Conservation (phyloP, 2,888 invertebrate species). For the Brachyptera risi region DNA sequence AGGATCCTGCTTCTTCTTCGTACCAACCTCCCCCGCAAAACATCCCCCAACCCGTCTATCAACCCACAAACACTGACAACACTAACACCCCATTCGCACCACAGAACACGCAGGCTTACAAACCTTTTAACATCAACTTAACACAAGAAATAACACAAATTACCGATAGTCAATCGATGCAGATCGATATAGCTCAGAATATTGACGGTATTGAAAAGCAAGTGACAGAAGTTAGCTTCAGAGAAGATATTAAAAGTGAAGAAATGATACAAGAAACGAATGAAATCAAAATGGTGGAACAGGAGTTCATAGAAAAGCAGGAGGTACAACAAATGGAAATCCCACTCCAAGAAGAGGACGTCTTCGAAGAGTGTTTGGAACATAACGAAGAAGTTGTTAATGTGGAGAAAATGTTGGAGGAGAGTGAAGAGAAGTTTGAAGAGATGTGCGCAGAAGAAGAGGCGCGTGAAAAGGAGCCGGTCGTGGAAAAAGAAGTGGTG, state of each 20-base stretch:
- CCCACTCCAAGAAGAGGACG: too few species aligned
- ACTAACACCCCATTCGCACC: constrained; percentile 22
- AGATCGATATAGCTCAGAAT: background rate
- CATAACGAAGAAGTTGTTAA: background rate
- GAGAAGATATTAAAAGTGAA: too few species aligned
- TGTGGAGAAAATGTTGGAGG: background rate
- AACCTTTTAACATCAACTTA: background rate
- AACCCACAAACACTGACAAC: background rate
- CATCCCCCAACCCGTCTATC: constrained; percentile 1
- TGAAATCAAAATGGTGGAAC: too few species aligned
- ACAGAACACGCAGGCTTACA: constrained; percentile 19
- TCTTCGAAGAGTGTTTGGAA: too few species aligned
- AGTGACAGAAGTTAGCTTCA: background rate
- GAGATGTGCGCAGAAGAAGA: background rate
- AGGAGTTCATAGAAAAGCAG: background rate
- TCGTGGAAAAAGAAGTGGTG: background rate
- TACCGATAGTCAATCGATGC: too few species aligned
- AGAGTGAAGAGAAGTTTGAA: background rate
- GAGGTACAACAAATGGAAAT: too few species aligned
- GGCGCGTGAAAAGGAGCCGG: background rate
- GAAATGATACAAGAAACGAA: too few species aligned
- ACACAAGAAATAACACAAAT: too few species aligned
- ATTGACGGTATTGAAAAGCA: background rate
- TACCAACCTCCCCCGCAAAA: background rate
- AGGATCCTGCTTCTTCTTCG: constrained; percentile 17